Base-by-base conservation (phyloP, 2,888 invertebrate genomes). In the Elysia crispata region DNA sequence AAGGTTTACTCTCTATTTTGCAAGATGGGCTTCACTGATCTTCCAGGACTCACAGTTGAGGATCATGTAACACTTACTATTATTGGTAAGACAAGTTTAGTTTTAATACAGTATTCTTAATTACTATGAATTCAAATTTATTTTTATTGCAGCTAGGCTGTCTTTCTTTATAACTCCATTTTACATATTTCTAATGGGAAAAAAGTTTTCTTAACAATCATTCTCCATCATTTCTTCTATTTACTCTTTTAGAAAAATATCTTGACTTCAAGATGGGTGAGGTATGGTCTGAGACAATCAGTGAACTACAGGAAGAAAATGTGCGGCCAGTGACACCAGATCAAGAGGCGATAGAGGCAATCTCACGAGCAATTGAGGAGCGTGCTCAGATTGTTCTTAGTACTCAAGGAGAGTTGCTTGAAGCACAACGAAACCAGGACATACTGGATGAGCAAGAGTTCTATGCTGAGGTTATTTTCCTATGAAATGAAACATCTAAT, bases 231-330 rank as follows among this genome's bases (percentile, higher is more conserved):
- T 41, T 6, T 11, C 41, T 6, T 41, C 3, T 6, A 6, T 11
- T 41, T 41, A 41, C 41, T 41, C 41, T 41, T 41, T 41, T 49
- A 80, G 91, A 92, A 84, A 91, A 92, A 84, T 92, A 92, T 85
- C 84, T 92, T 25, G 91, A 92, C 84, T 90, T 92, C 81, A 92
- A 92, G 90, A 85, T 90, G 85, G 92, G 92, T 62, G 92, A 92
- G 77, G 92, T 92, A n/a, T 92, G 92, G 91, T 88, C 87, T 25
- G 92, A 92, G 83, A 85, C 89, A 1, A 86, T 90, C 49, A 83
- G 83, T 28, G 92, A 92, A 83, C 83, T 92, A 30, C 50, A 81
- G 41, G 64, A 83, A 66, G 92, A 92, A 79, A 83, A 87, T 5
- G 87, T 92, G 0, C 85, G 90, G n/a, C 92, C 92, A 20, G 89